Conservation (phyloP, 2,888 invertebrate species). For the Apodemia zela region DNA sequence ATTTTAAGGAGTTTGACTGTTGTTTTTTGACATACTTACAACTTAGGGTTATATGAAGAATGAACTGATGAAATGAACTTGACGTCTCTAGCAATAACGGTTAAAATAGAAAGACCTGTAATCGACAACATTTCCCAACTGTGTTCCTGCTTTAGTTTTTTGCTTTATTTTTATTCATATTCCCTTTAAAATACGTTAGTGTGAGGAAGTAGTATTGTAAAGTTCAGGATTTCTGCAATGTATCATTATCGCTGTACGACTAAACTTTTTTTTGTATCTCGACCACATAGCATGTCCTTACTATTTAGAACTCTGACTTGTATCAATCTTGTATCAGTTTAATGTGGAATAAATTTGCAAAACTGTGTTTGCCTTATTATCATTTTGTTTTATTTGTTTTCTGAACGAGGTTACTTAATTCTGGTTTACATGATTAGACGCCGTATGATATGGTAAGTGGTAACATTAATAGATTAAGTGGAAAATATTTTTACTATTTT, state of each 20-base stretch:
- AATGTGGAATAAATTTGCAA: conserved; percentile 81
- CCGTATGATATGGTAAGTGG: too few relatives aligned
- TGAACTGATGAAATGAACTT: conserved; percentile 67
- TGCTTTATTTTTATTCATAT: conserved; percentile 77
- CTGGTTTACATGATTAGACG: too few relatives aligned
- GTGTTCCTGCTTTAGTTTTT: conserved; percentile 80
- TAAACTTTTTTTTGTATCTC: conserved; percentile 69
- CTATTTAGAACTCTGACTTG: conserved; percentile 75
- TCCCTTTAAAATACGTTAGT: conserved; percentile 75
- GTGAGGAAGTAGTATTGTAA: conserved; percentile 78
- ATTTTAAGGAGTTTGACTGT: conserved; percentile 80
- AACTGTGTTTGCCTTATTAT: conserved; percentile 81
- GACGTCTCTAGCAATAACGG: conserved; percentile 67
- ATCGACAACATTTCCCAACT: conserved; percentile 77
- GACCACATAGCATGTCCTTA: conserved; percentile 74
- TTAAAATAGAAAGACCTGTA: conserved; percentile 71
- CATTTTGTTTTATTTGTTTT: conserved; percentile 49
- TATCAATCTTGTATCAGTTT: conserved; percentile 79
- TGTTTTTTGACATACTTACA: conserved; percentile 80
- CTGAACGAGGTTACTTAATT: too few relatives aligned
- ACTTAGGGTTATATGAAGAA: conserved; percentile 70
- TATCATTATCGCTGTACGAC: conserved; percentile 71
- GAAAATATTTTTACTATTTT: too few relatives aligned
- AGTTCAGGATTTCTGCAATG: conserved; percentile 75
- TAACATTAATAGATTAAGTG: too few relatives aligned